phyloP scores from a whole-genome alignment of 2,888 invertebrate species.

The Coenonympha arcania region DNA sequence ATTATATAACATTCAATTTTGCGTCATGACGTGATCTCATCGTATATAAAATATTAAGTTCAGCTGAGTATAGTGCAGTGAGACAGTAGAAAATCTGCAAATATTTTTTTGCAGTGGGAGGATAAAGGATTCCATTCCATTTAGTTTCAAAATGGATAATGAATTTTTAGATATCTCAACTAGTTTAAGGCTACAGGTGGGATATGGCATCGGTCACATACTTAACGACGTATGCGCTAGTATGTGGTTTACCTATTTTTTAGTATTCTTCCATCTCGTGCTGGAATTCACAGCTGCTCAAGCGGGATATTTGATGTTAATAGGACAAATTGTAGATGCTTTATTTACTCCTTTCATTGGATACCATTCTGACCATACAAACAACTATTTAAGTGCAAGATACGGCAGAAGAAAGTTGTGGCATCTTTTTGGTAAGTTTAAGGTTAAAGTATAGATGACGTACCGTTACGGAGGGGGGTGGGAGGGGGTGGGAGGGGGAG shows the following conservation, averaged over 20 bases:
- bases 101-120: not conserved
- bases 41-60: too few relatives aligned
- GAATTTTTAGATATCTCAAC: slow-evolving; percentile 65
- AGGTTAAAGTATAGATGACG: too few relatives aligned
- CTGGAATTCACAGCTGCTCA: slow-evolving; percentile 72
- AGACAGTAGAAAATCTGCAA: too few relatives aligned
- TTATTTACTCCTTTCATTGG: slow-evolving; percentile 92
- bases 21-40: too few relatives aligned
- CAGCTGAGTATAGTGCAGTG: too few relatives aligned
- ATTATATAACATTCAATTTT: too few relatives aligned
- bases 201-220: slow-evolving; percentile 87
- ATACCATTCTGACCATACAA: slow-evolving; percentile 83
- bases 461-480: too few relatives aligned
- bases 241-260: slow-evolving; percentile 94
- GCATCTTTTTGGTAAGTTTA: slow-evolving; percentile 86
- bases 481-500: too few relatives aligned
- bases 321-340: slow-evolving; percentile 90
- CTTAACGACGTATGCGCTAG: slow-evolving; percentile 94
- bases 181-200: slow-evolving; percentile 63
- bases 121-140: too few relatives aligned
- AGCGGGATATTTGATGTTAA: slow-evolving; percentile 79
- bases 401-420: slow-evolving; percentile 90
- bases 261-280: slow-evolving; percentile 83
- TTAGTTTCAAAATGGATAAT: slow-evolving; percentile 55
- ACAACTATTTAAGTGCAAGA: slow-evolving; percentile 76